Conservation (phyloP, 2,113 vertebrate species). For the Delphinus delphis region DNA sequence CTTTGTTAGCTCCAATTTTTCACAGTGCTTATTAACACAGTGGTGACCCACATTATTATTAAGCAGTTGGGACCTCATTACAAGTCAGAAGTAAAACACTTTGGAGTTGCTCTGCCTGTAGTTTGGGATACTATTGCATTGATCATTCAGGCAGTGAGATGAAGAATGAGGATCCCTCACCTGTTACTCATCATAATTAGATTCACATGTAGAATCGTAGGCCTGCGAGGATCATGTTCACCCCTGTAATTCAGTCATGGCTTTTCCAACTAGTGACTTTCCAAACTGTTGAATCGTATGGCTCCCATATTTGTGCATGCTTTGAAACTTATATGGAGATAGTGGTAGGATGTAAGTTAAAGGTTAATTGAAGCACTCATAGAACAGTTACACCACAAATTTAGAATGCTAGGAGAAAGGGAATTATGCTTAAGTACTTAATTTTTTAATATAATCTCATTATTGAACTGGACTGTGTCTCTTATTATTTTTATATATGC, state of each 20-base stretch:
- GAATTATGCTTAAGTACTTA: not conserved
- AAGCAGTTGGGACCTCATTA: not conserved
- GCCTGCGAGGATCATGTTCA: not conserved
- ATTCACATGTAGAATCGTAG: rapidly evolving
- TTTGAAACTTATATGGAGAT: not conserved
- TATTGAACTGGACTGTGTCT: not conserved
- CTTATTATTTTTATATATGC: not conserved
- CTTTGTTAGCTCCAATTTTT: slow-evolving; percentile 17
- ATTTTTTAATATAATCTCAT: not conserved
- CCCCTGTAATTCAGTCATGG: not conserved
- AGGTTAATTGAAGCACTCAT: not conserved
- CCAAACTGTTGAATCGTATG: not conserved
- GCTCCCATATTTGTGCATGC: not conserved
- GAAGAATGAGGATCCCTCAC: not conserved
- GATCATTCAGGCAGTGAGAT: not conserved
- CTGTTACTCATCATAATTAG: not conserved
- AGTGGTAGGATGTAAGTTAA: not conserved
- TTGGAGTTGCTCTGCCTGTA: not conserved
- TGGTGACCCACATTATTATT: not conserved
- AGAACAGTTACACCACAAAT: not conserved
- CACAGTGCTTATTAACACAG: not conserved
- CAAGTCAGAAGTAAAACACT: not conserved
- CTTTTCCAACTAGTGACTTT: not conserved
- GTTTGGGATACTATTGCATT: too few relatives aligned
- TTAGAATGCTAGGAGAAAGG: not conserved